Base-by-base conservation (phyloP, 2,797 vertebrate genomes). In the Varecia variegata region DNA sequence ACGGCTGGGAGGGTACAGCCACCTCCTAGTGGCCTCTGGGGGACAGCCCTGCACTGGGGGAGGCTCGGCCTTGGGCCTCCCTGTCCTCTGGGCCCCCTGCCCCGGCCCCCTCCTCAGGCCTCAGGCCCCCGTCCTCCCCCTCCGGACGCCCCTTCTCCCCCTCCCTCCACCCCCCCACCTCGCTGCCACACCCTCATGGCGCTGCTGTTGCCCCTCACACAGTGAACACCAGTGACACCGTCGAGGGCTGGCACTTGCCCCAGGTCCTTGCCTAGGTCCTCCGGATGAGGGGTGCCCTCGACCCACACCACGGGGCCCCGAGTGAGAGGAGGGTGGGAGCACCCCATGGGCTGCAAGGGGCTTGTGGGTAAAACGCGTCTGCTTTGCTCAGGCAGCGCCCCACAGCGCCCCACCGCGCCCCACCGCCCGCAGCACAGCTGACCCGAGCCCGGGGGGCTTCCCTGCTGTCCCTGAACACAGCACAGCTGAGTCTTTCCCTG, bases 121-220 rank as follows among this genome's bases (percentile, higher is more conserved):
- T 30, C 76, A 79, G n/a, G 21, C 3, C 50, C 17, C 27, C 2
- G 9, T 30, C 35, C 47, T 73, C 11, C 77, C 2, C 54, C n/a
- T 13, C 45, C 3, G 2, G 73, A 50, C 1, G 1, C 7, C 82
- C 45, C n/a, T 50, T 4, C 3, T 40, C 30, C 65, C 68, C n/a
- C 43, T 4, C 3, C 35, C 30, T 56, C 68, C 50, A 3, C 80
- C 56, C 17, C 1, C 45, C 56, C 17, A 1, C 45, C 67, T 35
- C 1, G 10, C 27, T 30, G 7, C 8, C n/a, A 0, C 50, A 18
- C 54, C n/a, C 32, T 62, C 43, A 45, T 15, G 54, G 18, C 1
- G 2, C n/a, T 32, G 3, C 43, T 1, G 1, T 3, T 30, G 8
- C 43, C 27, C 3, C 3, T 5, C 0, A 0, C 4, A 20, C 3